phyloP scores from a whole-genome alignment of 2,888 invertebrate genomes.

The Parnassius smintheus region DNA sequence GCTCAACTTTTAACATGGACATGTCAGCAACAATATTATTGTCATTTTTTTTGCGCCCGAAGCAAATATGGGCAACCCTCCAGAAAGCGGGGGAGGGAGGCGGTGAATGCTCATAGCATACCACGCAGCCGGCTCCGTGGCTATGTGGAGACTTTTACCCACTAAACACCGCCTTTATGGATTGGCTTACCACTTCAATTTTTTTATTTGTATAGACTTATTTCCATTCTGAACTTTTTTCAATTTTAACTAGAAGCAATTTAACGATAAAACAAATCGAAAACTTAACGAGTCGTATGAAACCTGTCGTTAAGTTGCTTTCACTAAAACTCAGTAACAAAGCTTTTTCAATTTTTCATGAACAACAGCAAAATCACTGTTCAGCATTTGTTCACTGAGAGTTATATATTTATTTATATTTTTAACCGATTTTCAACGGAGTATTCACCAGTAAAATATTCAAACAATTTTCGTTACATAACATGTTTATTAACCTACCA shows the following conservation, averaged over 20 bases:
- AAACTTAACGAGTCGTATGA: slow-evolving; percentile 39
- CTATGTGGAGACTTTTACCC: too few species aligned
- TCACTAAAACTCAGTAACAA: slow-evolving; percentile 45
- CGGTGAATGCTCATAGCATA: too few species aligned
- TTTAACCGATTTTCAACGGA: slow-evolving; percentile 21
- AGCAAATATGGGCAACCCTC: too few species aligned
- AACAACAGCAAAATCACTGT: slow-evolving; percentile 40
- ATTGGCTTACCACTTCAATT: too few species aligned
- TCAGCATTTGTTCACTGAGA: slow-evolving; percentile 34
- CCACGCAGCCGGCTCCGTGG: too few species aligned
- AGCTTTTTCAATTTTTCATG: slow-evolving; percentile 46
- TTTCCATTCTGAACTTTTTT: too few species aligned
- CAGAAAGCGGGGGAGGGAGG: too few species aligned
- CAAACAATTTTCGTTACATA: slow-evolving; percentile 4
- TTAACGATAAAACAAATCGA: slow-evolving; percentile 20
- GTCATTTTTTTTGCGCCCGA: too few species aligned
- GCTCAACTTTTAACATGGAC: too few species aligned
- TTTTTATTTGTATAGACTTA: too few species aligned
- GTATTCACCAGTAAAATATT: slow-evolving; percentile 6
- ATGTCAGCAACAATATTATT: too few species aligned
- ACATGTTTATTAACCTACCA: background rate
- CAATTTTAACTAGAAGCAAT: background rate
- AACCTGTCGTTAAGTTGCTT: slow-evolving; percentile 37
- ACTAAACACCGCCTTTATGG: too few species aligned
- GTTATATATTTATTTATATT: slow-evolving; percentile 20